Percentiles rank a stretch among this genome's conserved stretches.
These are phyloP conservation scores for Anguilla japonica DNA, from an alignment of 2,113 vertebrate genomes.

Conservation along the genomic window DNA sequence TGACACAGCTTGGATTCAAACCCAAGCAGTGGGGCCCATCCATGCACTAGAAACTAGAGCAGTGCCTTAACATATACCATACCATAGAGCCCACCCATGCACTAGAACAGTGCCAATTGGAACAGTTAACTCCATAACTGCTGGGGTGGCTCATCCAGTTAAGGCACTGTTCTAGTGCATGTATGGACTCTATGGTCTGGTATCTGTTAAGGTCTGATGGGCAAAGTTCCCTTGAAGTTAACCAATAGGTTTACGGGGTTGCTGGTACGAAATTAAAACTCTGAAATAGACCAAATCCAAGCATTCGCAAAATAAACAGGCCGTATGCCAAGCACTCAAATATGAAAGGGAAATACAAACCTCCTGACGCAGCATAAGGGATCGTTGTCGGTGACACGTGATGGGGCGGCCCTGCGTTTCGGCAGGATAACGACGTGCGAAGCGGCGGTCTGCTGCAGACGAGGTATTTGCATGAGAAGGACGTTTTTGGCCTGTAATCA, in stretches of 20 bases:
- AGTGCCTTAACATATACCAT: too few relatives aligned
- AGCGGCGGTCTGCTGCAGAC: not conserved
- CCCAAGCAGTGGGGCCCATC: too few relatives aligned
- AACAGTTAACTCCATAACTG: too few relatives aligned
- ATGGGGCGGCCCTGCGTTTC: not conserved
- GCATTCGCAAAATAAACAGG: not conserved
- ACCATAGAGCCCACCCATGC: too few relatives aligned
- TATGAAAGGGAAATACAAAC: not conserved
- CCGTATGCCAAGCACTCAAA: not conserved
- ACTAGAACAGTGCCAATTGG: too few relatives aligned
- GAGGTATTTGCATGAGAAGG: conserved; percentile 6
- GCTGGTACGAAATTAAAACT: not conserved
- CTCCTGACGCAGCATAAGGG: not conserved
- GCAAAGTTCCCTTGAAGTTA: not conserved
- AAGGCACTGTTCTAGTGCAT: too few relatives aligned
- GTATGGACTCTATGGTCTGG: too few relatives aligned
- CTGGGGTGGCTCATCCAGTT: too few relatives aligned
- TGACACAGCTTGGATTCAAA: too few relatives aligned
- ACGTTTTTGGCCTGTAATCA: not conserved
- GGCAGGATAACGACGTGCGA: not conserved
- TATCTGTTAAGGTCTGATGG: too few relatives aligned
- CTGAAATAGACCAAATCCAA: not conserved
- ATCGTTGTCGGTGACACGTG: not conserved
- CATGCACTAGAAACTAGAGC: too few relatives aligned
- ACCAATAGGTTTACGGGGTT: not conserved